Conservation (phyloP, 2,797 vertebrate genomes). For the Bufotes viridis region DNA sequence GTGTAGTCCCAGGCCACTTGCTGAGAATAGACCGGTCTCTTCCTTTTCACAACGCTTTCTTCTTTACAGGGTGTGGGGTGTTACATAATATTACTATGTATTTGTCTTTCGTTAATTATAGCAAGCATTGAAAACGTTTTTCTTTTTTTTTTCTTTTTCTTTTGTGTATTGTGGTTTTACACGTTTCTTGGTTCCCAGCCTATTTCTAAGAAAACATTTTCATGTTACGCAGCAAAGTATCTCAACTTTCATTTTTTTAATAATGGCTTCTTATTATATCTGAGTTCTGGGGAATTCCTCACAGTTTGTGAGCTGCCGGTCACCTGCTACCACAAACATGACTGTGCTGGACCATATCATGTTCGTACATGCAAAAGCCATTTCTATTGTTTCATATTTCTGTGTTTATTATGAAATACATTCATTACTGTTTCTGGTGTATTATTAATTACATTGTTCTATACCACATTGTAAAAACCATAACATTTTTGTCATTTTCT, state of each 20-base stretch:
- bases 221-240: neutral
- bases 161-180: neutral
- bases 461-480: neutral
- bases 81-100: neutral
- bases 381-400: too few relatives aligned
- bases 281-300: neutral
- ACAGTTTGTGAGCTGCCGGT: too few relatives aligned
- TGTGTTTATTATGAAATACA: too few relatives aligned
- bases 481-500: neutral
- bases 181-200: neutral
- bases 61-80: neutral
- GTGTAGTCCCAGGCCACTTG: neutral
- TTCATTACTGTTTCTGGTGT: too few relatives aligned
- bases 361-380: too few relatives aligned
- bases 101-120: neutral
- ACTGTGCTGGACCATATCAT: too few relatives aligned
- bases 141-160: too few relatives aligned
- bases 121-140: neutral
- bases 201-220: neutral
- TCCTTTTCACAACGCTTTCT: conserved; percentile 4
- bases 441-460: neutral
- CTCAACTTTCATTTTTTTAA: neutral
- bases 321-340: too few relatives aligned
- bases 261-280: neutral
- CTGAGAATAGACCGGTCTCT: neutral